These are phyloP conservation scores for Ennomos quercinarius DNA, from an alignment of 2,888 invertebrate genomes.

Conservation along the genomic window DNA sequence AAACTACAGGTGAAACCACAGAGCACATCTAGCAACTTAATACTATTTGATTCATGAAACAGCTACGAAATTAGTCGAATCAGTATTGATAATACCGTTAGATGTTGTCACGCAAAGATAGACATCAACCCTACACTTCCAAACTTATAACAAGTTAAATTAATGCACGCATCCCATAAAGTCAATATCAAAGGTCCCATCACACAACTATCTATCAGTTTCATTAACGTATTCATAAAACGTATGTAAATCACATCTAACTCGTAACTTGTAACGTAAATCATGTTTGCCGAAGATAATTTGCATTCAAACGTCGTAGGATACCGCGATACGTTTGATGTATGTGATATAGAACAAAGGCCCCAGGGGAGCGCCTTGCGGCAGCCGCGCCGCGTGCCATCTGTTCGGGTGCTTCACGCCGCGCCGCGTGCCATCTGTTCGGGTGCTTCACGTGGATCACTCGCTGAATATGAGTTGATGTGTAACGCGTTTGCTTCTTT, in stretches of 20 bases:
- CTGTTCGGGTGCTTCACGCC: conserved; percentile 3
- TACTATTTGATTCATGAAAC: too few species aligned
- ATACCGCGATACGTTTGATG: conserved; percentile 28
- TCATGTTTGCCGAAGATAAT: conserved; percentile 41
- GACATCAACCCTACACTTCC: conserved; percentile 1
- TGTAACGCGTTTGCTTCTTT: neutral
- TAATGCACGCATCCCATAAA: conserved; percentile 7
- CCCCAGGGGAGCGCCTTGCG: conserved; percentile 28
- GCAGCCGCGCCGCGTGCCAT: conserved; percentile 9
- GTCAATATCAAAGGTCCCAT: conserved; percentile 19
- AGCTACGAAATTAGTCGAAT: too few species aligned
- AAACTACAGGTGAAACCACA: too few species aligned
- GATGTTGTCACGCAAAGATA: conserved; percentile 4
- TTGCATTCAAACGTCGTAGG: conserved; percentile 31
- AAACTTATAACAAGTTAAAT: conserved; percentile 22
- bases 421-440: neutral
- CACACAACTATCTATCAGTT: conserved; percentile 20
- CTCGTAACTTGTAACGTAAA: conserved; percentile 36
- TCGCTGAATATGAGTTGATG: conserved; percentile 15
- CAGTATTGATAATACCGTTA: neutral
- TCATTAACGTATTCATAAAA: conserved; percentile 38
- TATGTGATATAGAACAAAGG: conserved; percentile 31
- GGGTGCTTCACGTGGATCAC: conserved; percentile 13
- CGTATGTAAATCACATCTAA: conserved; percentile 45
- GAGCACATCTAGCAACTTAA: too few species aligned